Conservation (phyloP, 2,888 invertebrate species). For the Eucera pruinosa region DNA sequence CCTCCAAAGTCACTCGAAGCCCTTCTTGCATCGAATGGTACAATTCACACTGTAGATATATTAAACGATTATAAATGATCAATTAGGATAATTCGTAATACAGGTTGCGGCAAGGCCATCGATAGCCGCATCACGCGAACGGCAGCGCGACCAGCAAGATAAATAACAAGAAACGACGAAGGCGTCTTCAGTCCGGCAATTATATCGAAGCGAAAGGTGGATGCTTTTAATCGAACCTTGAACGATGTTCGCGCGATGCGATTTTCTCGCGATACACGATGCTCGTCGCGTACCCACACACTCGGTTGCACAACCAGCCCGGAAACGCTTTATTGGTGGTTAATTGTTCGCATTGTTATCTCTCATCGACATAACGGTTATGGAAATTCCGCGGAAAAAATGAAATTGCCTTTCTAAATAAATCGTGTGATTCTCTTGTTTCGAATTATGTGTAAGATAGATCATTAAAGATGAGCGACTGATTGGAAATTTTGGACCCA, state of each 20-base stretch:
- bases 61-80: neutral
- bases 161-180: slow-evolving; percentile 25
- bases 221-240: slow-evolving; percentile 64
- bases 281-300: slow-evolving; percentile 32
- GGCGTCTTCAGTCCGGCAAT: slow-evolving; percentile 52
- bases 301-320: slow-evolving; percentile 62
- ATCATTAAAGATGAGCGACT: too few species aligned
- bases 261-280: slow-evolving; percentile 57
- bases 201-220: slow-evolving; percentile 65
- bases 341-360: slow-evolving; percentile 66
- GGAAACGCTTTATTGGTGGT: slow-evolving; percentile 68
- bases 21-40: too few species aligned
- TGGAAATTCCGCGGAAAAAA: slow-evolving; percentile 59
- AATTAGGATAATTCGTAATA: slow-evolving; percentile 22
- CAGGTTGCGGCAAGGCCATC: slow-evolving; percentile 19
- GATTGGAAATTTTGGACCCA: too few species aligned
- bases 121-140: slow-evolving; percentile 3
- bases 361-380: slow-evolving; percentile 56
- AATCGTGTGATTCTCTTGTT: neutral
- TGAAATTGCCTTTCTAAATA: slow-evolving; percentile 36
- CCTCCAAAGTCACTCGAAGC: too few species aligned
- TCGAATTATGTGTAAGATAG: neutral
- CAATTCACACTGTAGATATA: neutral
- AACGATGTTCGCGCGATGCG: slow-evolving; percentile 44
- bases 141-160: slow-evolving; percentile 4